Evolutionary conservation across 2,113 vertebrate genomes (phyloP).

Genomic region (Prionailurus bengalensis): DNA sequence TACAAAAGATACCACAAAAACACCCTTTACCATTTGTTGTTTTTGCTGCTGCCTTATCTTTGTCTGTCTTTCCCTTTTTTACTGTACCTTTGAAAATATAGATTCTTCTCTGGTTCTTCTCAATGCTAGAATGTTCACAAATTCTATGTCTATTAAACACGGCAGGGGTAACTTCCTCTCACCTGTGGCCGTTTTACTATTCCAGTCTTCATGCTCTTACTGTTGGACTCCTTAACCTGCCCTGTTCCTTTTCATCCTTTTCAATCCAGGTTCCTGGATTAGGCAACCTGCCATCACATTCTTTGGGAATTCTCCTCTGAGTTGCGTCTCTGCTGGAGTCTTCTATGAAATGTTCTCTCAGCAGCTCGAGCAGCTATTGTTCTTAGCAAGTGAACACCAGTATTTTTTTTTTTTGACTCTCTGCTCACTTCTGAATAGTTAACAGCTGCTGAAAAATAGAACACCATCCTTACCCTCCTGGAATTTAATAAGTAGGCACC

Average conservation of each 20-base stretch:
- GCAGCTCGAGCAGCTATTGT: background rate
- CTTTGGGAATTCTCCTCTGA: background rate
- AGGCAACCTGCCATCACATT: background rate
- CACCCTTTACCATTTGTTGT: background rate
- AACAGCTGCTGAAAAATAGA: conserved; percentile 22
- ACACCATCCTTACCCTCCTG: background rate
- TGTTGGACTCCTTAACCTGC: background rate
- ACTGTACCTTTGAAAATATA: background rate
- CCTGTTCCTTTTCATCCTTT: background rate
- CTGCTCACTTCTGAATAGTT: conserved; percentile 1
- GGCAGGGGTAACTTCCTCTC: background rate
- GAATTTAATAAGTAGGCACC: background rate
- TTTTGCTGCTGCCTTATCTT: background rate
- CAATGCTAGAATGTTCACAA: background rate
- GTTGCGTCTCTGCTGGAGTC: background rate
- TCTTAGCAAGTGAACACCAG: background rate
- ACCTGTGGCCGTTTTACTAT: background rate
- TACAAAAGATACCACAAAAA: background rate
- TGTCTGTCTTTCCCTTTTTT: background rate
- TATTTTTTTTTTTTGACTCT: background rate
- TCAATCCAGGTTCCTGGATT: background rate
- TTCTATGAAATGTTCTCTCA: background rate
- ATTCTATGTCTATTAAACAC: background rate
- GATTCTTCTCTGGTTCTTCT: background rate
- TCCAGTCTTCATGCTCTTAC: background rate